Evolutionary conservation across 2,113 vertebrate genomes (phyloP), one percentile per base, ranked within the genome.

Genomic region (Atherinomorus stipes): DNA sequence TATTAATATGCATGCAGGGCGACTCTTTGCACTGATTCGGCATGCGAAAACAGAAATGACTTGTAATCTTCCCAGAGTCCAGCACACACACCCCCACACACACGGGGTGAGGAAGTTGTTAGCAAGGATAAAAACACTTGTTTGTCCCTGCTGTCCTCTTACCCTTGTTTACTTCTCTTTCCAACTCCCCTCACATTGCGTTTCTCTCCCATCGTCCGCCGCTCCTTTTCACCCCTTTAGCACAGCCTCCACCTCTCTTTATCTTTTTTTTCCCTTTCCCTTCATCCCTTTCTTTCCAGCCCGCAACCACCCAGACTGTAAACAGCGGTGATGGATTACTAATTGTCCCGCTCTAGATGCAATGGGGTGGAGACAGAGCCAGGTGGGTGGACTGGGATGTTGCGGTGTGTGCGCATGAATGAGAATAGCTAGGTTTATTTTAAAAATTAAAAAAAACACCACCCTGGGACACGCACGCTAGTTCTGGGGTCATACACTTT

Each of bases 291-390:
- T 42, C 58, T 77, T 53, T 64, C 67, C 73, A 23, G 60, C 49
- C 53, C 53, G 11, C 71, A 71, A 81, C 79, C 80, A 77, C 68
- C 79, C 78, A 80, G 86, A 89, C 87, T 77, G 84, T 86, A 89
- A 89, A 84, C 85, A 90, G 65, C 51, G 19, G 64, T 85, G 85
- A 86, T 87, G 84, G 85, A 87, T 88, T 85, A 77, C 87, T 89
- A 91, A 90, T 91, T 81, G 74, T 84, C 76, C 75, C 69, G 73
- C 78, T 87, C 66, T 73, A 64, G 82, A 86, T 85, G 74, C 82
- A 83, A 44, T 19, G 70, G 58, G 82, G 78, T 67, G 74, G 80
- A 71, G 74, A 68, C 74, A 83, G 83, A 83, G 85, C 81, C n/a
- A 45, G 50, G 63, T 80, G 79, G 83, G 63, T 73, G 63, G 56